Evolutionary conservation across 2,888 invertebrate genomes (phyloP).

Genomic region (Biston betularia): DNA sequence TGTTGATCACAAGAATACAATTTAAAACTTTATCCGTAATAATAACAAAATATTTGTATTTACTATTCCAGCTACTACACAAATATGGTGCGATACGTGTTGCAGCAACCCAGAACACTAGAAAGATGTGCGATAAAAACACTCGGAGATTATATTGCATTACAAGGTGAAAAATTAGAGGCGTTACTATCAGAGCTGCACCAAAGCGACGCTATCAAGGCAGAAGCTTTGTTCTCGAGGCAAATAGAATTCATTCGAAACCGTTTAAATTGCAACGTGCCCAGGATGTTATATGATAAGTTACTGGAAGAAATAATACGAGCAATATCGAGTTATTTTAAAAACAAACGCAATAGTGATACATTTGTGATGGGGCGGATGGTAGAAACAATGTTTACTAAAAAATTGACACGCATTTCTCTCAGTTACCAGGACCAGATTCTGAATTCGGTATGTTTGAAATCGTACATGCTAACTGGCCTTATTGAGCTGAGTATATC

Average conservation of each 20-base stretch:
- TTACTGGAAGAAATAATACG: not conserved
- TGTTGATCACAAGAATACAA: not conserved
- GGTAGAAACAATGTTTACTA: conserved; percentile 1
- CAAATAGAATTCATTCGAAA: conserved; percentile 32
- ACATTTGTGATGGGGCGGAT: not conserved
- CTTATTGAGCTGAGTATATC: not conserved
- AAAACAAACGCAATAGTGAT: not conserved
- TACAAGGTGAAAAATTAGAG: conserved; percentile 2
- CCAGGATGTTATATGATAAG: conserved; percentile 1
- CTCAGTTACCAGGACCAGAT: not conserved
- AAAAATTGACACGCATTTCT: not conserved
- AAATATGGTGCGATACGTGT: not conserved
- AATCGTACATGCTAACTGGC: conserved; percentile 1
- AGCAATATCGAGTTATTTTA: not conserved
- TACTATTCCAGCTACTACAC: not conserved
- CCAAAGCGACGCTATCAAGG: not conserved
- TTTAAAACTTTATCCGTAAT: no score
- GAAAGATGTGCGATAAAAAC: not conserved
- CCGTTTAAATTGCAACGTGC: not conserved
- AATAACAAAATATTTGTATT: not conserved
- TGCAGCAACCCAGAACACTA: not conserved
- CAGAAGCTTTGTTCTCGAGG: conserved; percentile 2
- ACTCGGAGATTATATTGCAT: not conserved
- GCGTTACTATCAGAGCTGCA: not conserved
- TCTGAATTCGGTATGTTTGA: not conserved